phyloP scores from a whole-genome alignment of 1,140 invertebrate genomes.

The Drosophila murphyi region DNA sequence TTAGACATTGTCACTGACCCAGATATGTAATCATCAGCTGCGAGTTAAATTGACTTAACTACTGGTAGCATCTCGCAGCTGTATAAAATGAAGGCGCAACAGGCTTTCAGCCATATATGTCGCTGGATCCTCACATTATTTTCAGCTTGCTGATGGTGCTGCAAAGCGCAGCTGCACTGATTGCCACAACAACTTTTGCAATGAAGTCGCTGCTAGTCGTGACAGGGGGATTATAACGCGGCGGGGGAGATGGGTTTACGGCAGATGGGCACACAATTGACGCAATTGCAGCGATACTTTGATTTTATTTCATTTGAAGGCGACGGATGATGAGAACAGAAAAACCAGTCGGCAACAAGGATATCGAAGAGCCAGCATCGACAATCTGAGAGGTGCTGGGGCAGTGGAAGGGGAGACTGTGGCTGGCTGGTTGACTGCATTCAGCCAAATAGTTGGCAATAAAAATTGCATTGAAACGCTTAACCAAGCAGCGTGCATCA shows the following conservation, averaged over 20 bases:
- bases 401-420: neutral
- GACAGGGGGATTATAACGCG: neutral
- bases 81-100: constrained; percentile 1
- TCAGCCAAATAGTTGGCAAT: constrained; percentile 76
- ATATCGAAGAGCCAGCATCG: constrained; percentile 18
- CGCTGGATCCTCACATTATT: neutral
- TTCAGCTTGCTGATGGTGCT: neutral
- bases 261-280: constrained; percentile 62
- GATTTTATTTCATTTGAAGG: constrained; percentile 79
- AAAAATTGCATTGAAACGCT: constrained; percentile 83
- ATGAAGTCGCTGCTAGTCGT: constrained; percentile 72
- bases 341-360: constrained; percentile 1
- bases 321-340: constrained; percentile 39
- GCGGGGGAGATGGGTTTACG: neutral
- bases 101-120: constrained; percentile 6
- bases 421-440: constrained; percentile 32
- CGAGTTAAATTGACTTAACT: constrained; percentile 8
- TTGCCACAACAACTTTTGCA: constrained; percentile 80
- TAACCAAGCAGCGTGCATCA: constrained; percentile 80
- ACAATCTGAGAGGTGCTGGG: neutral
- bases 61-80: neutral
- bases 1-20: neutral
- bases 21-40: neutral
- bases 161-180: constrained; percentile 62
- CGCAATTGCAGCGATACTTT: constrained; percentile 79